These are phyloP conservation scores for Anolis carolinensis DNA, from an alignment of 2,113 vertebrate species.

Conservation along the genomic window DNA sequence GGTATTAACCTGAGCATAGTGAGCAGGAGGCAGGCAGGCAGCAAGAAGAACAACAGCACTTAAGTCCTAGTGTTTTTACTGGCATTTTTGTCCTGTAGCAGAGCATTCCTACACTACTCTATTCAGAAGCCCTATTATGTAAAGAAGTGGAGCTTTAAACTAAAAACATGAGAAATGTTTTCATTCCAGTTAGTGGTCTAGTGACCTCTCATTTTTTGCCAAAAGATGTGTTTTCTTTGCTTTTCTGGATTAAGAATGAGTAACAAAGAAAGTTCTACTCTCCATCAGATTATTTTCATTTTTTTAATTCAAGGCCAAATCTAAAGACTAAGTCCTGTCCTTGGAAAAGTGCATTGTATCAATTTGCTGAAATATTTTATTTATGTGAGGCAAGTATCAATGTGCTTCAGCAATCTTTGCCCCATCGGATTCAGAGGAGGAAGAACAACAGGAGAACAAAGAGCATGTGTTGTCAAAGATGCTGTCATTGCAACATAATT, in stretches of 20 bases:
- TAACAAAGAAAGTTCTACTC: background rate
- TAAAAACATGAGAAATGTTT: background rate
- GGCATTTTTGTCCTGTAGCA: background rate
- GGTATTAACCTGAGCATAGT: too few species aligned
- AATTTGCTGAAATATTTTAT: constrained; percentile 4
- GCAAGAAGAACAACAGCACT: background rate
- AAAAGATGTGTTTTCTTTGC: background rate
- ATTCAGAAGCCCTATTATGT: background rate
- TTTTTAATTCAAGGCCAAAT: constrained; percentile 7
- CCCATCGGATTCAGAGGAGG: constrained; percentile 37
- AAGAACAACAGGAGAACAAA: constrained; percentile 68
- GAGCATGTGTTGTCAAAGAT: constrained; percentile 64
- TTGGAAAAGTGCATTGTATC: background rate
- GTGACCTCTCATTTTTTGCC: background rate
- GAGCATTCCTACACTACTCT: background rate
- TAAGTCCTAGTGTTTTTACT: background rate
- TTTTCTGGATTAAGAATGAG: background rate
- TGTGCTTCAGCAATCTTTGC: constrained; percentile 54
- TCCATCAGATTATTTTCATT: background rate
- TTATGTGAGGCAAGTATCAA: constrained; percentile 20
- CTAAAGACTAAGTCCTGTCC: background rate
- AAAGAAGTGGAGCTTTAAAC: background rate
- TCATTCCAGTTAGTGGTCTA: background rate
- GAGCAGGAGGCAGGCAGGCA: too few species aligned
- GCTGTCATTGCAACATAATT: constrained; percentile 61